Evolutionary conservation across 2,113 vertebrate genomes (phyloP).

Genomic region (Nestor notabilis): DNA sequence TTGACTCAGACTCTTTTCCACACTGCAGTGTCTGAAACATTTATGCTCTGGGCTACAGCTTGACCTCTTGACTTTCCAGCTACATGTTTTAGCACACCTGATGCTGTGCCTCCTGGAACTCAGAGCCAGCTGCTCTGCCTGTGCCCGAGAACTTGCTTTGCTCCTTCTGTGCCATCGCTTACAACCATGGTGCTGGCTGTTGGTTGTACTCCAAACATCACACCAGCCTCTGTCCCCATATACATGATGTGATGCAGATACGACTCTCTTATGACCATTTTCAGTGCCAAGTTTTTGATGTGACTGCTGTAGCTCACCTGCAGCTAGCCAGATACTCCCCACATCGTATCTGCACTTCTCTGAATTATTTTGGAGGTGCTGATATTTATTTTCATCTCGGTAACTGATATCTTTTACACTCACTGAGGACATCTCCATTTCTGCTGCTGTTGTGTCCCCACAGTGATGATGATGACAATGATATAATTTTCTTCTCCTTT

Average conservation of each 20-base stretch:
- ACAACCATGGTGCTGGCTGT: not conserved
- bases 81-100: slow-evolving; percentile 33
- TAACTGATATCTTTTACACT: not conserved
- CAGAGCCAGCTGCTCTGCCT: not conserved
- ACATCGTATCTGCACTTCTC: slow-evolving; percentile 1
- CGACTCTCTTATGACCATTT: not conserved
- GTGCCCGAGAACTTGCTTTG: slow-evolving; percentile 5
- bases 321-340: not conserved
- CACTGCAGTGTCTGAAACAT: slow-evolving; percentile 7
- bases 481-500: slow-evolving; percentile 71
- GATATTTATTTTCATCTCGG: slow-evolving; percentile 4
- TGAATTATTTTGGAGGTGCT: not conserved
- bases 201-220: not conserved
- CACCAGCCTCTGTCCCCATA: slow-evolving; percentile 29
- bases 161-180: slow-evolving; percentile 14
- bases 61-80: slow-evolving; percentile 29
- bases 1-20: slow-evolving; percentile 14
- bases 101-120: slow-evolving; percentile 46
- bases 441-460: not conserved
- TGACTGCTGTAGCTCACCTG: not conserved
- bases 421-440: not conserved
- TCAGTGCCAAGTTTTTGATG: slow-evolving; percentile 2
- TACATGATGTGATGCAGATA: not conserved
- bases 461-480: slow-evolving; percentile 49
- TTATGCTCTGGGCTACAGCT: slow-evolving; percentile 45